Evolutionary conservation across 1,140 invertebrate genomes (phyloP).

Genomic region (Drosophila subobscura): DNA sequence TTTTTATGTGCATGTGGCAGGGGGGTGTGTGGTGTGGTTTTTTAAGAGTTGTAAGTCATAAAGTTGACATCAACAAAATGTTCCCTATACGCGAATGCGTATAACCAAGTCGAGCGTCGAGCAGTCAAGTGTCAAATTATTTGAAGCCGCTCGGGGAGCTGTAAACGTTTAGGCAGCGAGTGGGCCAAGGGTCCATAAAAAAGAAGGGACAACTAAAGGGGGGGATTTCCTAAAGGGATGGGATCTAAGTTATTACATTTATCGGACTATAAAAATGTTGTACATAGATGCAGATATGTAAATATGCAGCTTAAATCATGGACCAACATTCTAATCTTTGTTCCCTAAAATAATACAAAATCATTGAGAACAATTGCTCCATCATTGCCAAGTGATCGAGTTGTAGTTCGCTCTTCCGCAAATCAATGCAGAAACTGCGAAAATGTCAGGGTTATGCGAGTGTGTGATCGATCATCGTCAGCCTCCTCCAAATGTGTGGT

Average conservation of each 20-base stretch:
- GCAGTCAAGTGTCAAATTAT: conserved; percentile 79
- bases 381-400: neutral
- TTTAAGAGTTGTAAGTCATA: conserved; percentile 76
- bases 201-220: conserved; percentile 21
- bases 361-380: neutral
- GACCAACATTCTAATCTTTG: neutral
- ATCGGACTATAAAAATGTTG: conserved; percentile 40
- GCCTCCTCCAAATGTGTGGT: conserved; percentile 8
- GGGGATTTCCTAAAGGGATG: conserved; percentile 6
- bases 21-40: conserved; percentile 35
- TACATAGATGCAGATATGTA: neutral
- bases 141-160: conserved; percentile 64
- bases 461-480: conserved; percentile 52
- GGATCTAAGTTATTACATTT: conserved; percentile 47
- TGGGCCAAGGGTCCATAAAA: conserved; percentile 50
- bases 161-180: conserved; percentile 62
- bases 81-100: conserved; percentile 18
- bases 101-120: conserved; percentile 36
- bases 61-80: conserved; percentile 61
- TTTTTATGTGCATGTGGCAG: conserved; percentile 21
- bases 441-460: conserved; percentile 14
- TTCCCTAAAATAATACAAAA: neutral
- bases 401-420: neutral
- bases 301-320: too few relatives aligned
- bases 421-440: conserved; percentile 29